Evolutionary conservation across 2,113 vertebrate species (phyloP).

Genomic region (Dermatemys mawii): DNA sequence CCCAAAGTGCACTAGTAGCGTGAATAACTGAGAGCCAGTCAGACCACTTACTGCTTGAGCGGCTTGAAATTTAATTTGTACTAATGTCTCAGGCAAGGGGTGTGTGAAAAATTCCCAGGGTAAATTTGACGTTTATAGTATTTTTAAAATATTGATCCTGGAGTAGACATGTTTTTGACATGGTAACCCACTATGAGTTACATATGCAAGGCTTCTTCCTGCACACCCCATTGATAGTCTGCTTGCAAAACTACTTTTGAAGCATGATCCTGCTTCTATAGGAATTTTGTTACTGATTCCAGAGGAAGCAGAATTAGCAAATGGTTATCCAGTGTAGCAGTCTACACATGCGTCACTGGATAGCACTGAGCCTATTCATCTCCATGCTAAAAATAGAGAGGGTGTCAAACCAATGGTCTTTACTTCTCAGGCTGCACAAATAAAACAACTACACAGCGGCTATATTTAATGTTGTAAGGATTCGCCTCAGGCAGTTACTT

Average conservation of each 20-base stretch:
- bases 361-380: neutral
- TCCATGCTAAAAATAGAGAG: neutral
- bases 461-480: neutral
- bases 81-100: neutral
- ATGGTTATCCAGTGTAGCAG: neutral
- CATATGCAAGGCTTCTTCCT: neutral
- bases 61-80: neutral
- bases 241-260: neutral
- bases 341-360: neutral
- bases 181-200: neutral
- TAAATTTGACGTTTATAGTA: neutral
- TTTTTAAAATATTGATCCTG: neutral
- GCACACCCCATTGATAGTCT: neutral
- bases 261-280: neutral
- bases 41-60: neutral
- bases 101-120: neutral
- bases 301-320: neutral
- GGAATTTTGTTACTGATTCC: neutral
- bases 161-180: neutral
- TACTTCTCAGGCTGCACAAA: neutral
- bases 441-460: neutral
- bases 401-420: fast-evolving
- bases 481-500: fast-evolving
- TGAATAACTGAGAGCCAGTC: neutral
- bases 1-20: neutral